A percentile compares a stretch with the other conserved stretches of the same genome.
phyloP scores from a whole-genome alignment of 2,888 invertebrate genomes.

The Leucoptera coffeella region DNA sequence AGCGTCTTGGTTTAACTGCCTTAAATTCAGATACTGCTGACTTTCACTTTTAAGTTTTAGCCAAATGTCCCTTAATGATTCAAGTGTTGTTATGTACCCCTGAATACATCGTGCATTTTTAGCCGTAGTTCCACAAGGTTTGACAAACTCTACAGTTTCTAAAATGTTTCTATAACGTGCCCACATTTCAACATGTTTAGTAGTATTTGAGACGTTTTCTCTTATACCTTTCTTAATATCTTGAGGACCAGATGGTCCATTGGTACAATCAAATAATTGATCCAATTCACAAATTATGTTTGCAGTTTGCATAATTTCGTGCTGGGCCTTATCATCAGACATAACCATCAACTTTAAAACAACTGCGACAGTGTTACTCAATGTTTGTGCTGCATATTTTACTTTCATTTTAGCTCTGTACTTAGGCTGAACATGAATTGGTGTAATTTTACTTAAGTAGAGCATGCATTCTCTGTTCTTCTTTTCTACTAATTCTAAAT shows the following conservation, averaged over 20 bases:
- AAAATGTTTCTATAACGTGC: conserved; percentile 5
- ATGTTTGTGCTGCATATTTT: conserved; percentile 8
- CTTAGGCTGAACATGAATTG: not conserved
- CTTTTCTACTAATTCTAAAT: conserved; percentile 2
- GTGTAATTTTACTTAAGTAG: conserved; percentile 2
- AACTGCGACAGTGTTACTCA: conserved; percentile 8
- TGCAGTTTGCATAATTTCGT: conserved; percentile 6
- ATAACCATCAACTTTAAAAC: conserved; percentile 5
- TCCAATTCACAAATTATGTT: conserved; percentile 5
- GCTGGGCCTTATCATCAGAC: not conserved
- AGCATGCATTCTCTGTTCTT: conserved; percentile 3
- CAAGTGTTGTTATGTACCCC: conserved; percentile 6
- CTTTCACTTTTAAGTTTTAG: conserved; percentile 6
- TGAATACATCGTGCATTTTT: conserved; percentile 5
- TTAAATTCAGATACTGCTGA: conserved; percentile 7
- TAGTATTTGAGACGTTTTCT: conserved; percentile 7
- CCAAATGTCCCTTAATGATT: conserved; percentile 8
- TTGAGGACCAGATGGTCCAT: conserved; percentile 7
- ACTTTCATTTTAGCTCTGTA: conserved; percentile 8
- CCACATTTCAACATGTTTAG: conserved; percentile 7
- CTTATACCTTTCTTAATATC: conserved; percentile 7
- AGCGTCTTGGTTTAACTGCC: conserved; percentile 7
- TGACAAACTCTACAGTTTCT: conserved; percentile 5
- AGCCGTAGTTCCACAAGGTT: conserved; percentile 2
- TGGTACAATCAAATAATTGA: conserved; percentile 7